Evolutionary conservation across 2,113 vertebrate species (phyloP).

Genomic region (Alouatta palliata): DNA sequence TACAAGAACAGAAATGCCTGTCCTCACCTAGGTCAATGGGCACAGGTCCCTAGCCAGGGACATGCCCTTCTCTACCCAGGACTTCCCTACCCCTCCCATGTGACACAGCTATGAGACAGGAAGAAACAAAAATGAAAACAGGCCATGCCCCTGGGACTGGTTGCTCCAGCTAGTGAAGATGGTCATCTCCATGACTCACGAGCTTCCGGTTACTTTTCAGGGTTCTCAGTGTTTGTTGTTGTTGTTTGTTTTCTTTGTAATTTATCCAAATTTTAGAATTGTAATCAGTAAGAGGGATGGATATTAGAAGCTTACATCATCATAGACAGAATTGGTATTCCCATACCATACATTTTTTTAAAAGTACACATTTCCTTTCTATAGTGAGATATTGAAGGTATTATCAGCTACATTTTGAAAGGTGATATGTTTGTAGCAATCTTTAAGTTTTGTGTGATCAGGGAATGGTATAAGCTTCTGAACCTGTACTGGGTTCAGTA

Average conservation of each 20-base stretch:
- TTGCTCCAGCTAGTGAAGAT: not conserved
- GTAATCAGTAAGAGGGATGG: not conserved
- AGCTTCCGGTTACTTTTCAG: not conserved
- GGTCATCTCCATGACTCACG: fast-evolving
- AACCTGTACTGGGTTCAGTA: not conserved
- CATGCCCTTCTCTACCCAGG: too few species aligned
- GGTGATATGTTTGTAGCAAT: not conserved
- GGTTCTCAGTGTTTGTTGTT: not conserved
- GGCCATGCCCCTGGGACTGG: fast-evolving
- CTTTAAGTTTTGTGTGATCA: not conserved
- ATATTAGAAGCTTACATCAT: not conserved
- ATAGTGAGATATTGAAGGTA: not conserved
- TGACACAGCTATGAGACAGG: not conserved
- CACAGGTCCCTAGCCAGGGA: too few species aligned
- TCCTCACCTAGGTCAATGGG: too few species aligned
- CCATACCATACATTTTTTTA: fast-evolving
- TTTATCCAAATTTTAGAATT: not conserved
- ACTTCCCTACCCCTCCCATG: not conserved
- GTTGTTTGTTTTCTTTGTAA: not conserved
- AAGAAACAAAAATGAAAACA: not conserved
- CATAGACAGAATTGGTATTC: not conserved
- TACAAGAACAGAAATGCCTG: too few species aligned
- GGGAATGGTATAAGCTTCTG: not conserved
- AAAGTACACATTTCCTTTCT: not conserved
- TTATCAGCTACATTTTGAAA: not conserved